Evolutionary conservation across 2,797 vertebrate species (phyloP), one percentile per base, ranked within the genome.

Genomic region (Mastacembelus armatus): DNA sequence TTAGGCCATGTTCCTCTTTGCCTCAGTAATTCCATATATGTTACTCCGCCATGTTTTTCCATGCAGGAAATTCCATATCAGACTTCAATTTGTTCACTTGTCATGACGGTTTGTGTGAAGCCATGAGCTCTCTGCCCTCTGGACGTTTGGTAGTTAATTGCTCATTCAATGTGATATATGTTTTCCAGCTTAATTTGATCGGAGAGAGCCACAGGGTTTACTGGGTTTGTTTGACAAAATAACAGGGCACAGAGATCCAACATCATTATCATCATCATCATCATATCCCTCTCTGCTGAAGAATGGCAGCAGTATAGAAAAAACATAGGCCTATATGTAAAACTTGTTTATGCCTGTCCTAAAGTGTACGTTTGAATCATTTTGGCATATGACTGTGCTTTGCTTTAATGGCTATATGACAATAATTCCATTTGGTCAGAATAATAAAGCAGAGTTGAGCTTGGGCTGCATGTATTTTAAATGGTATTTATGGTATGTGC

Each of bases 181-280:
- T 60, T 80, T 73, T 77, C 69, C 44, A 55, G 38, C 39, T 10
- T 64, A 42, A 73, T 73, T 69, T 58, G 63, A 83, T 50, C 69
- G 40, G 32, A 63, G 54, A 39, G 66, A 54, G 19, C 57, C 36
- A 26, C 7, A 0, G 64, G 56, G 62, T 58, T 78, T 21, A 22
- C 38, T 39, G 21, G 56, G 38, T 71, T 81, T 56, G 78, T 75
- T 74, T 80, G 71, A 77, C 55, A 74, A 74, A 85, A 83, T 84
- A 74, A 74, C 62, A 69, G 48, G 48, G 47, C 16, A 21, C 48
- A 66, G 42, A 35, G 32, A 69, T 75, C 30, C 71, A 66, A 29
- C 65, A 82, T 75, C 42, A 78, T 70, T 21, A 62, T 71, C 10
- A 67, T 65, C 18, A 63, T 75, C 21, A 60, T 66, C 57, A 51